phyloP scores from a whole-genome alignment of 2,797 vertebrate genomes.

The Paramormyrops hopkinsi region DNA sequence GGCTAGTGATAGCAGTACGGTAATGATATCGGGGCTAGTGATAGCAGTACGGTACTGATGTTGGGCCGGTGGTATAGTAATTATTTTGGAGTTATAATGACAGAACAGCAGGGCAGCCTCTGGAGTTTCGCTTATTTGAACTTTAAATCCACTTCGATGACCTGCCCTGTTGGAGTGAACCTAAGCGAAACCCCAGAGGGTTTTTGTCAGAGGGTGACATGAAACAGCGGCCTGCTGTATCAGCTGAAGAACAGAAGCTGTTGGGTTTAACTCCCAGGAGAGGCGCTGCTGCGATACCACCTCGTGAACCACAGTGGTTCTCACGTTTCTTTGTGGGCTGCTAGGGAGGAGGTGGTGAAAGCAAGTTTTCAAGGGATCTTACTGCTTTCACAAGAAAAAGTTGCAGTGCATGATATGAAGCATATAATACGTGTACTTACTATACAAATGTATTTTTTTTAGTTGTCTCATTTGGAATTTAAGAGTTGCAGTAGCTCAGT shows the following conservation, averaged over 20 bases:
- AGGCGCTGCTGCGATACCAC: not conserved
- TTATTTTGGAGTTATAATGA: not conserved
- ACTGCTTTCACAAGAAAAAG: not conserved
- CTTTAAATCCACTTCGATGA: slow-evolving; percentile 11
- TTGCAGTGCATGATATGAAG: not conserved
- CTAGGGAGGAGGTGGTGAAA: not conserved
- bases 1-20: not conserved
- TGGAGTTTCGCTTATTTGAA: not conserved
- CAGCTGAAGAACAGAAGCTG: not conserved
- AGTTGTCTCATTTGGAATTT: not conserved
- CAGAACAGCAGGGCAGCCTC: not conserved
- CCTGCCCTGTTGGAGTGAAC: not conserved
- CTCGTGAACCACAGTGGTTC: not conserved
- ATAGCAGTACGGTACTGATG: not conserved
- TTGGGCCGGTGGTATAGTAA: not conserved
- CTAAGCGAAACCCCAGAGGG: not conserved
- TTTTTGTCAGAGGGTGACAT: slow-evolving; percentile 9
- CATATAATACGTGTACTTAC: not conserved
- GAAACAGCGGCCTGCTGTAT: not conserved
- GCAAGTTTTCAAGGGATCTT: not conserved
- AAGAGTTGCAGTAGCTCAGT: not conserved
- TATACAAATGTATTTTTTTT: not conserved
- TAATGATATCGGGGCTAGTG: not conserved
- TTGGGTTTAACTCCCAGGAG: not conserved
- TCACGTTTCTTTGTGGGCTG: not conserved